These are phyloP conservation scores for Epizoanthus stellaris DNA, from an alignment of 92 coral and sea anemone species.

Conservation along the genomic window DNA sequence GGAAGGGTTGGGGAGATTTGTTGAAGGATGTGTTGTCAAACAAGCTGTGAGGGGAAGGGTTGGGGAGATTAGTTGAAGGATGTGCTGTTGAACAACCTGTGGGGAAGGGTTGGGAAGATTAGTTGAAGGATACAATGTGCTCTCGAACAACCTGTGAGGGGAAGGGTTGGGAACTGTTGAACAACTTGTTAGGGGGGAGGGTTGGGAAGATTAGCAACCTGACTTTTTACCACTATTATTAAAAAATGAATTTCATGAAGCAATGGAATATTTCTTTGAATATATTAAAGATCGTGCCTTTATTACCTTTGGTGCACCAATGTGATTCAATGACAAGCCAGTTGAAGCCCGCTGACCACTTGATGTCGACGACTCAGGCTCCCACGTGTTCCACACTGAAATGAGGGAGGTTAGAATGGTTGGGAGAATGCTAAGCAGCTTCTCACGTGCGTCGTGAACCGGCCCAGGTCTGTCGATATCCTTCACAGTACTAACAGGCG, in stretches of 20 bases:
- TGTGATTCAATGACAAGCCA: slow-evolving; percentile 71
- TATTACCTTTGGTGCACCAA: slow-evolving; percentile 91
- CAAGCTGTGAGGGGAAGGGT: background rate
- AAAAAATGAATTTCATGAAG: background rate
- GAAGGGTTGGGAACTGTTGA: background rate
- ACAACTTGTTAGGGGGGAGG: background rate
- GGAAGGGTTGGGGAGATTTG: background rate
- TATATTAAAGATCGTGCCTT: background rate
- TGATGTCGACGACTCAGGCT: slow-evolving; percentile 69
- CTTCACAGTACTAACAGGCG: slow-evolving; percentile 69
- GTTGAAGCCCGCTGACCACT: slow-evolving; percentile 80
- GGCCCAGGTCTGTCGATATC: slow-evolving; percentile 86
- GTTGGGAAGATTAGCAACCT: background rate
- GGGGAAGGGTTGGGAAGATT: background rate
- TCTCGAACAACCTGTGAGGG: background rate
- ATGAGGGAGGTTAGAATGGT: slow-evolving; percentile 81
- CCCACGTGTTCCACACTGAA: slow-evolving; percentile 92
- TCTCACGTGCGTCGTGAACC: slow-evolving; percentile 91
- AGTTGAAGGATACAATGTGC: background rate
- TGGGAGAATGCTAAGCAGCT: slow-evolving; percentile 85
- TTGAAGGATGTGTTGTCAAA: background rate
- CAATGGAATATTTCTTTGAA: background rate
- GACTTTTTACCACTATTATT: background rate
- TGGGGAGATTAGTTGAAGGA: background rate
- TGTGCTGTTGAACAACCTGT: slow-evolving; percentile 48